Conservation (phyloP, 2,797 vertebrate species). For the Danionella dracula region DNA sequence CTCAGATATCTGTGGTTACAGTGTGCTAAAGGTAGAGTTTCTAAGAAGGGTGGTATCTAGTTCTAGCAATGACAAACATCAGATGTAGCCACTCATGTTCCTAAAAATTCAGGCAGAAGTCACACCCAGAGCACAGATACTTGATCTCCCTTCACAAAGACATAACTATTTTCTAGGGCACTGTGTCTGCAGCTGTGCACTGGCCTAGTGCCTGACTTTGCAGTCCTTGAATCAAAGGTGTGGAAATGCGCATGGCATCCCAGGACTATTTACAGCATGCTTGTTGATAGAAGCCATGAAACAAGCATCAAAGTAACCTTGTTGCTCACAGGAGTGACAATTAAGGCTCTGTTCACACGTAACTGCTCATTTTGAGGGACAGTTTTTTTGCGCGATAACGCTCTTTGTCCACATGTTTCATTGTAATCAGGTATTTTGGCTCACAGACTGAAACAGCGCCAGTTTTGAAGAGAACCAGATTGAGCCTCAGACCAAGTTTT, state of each 20-base stretch:
- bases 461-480: too few species aligned
- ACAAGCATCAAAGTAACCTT: background rate
- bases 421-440: too few species aligned
- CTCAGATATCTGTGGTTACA: slow-evolving; percentile 2
- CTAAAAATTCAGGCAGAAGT: slow-evolving; percentile 2
- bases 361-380: too few species aligned
- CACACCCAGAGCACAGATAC: slow-evolving; percentile 10
- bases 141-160: slow-evolving; percentile 6
- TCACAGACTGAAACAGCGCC: too few species aligned
- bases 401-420: too few species aligned
- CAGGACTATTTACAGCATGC: slow-evolving; percentile 34
- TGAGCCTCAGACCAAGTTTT: too few species aligned
- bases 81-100: background rate
- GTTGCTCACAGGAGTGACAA: slow-evolving; percentile 9
- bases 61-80: background rate
- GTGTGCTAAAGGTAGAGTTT: background rate
- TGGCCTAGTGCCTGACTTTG: slow-evolving; percentile 24
- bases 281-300: slow-evolving; percentile 22
- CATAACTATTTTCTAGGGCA: slow-evolving; percentile 1
- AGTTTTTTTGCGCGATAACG: too few species aligned
- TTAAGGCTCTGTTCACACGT: background rate
- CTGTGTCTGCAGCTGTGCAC: background rate
- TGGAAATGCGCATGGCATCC: slow-evolving; percentile 10
- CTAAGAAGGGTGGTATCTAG: background rate
- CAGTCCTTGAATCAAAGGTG: background rate